Base-by-base conservation (phyloP, 1,140 invertebrate genomes). In the Solen grandis region DNA sequence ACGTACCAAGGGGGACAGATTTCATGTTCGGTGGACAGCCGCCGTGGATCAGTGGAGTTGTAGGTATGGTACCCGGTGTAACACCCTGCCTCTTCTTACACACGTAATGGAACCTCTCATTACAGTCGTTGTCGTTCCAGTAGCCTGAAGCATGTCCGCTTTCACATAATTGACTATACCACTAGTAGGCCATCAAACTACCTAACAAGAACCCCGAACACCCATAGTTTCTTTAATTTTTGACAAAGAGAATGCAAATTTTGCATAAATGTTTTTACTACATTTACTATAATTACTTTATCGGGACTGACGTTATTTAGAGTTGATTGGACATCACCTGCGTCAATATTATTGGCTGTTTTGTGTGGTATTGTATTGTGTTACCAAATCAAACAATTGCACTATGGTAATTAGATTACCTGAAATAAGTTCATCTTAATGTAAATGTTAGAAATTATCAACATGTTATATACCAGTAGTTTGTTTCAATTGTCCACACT, bases 81-180 rank as follows among this genome's bases (percentile, higher is more conserved):
- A 68, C 50, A 4, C 63, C 73, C 31, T 79, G 79, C 29, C 54
- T 46, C 31, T 78, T 79, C 74, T 84, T 82, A 54, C 85, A 87
- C 33, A 87, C 79, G 63, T 79, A 87, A n/a, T 78, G 75, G 27
- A 60, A 79, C 27, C 57, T 74, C 19, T 86, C 83, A 10, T 76
- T 83, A 63, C 86, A 87, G 65, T 86, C 80, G 54, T 86, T 81
- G 54, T 87, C 86, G 66, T 86, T 84, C 84, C 84, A 87, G 5
- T 65, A 65, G 1, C 82, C 86, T 85, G 65, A n/a, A 8, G 22
- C 22, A 68, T 8, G n/a, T 46, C 14, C 27, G 13, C 46, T 35
- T 35, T 36, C 36, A 19, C 29, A 5, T 66, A 16, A 38, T n/a
- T 16, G n/a, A 33, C 13, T 1, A 36, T 35, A 13, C 16, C 13